Evolutionary conservation across 2,113 vertebrate species (phyloP).

Genomic region (Triplophysa dalaica): DNA sequence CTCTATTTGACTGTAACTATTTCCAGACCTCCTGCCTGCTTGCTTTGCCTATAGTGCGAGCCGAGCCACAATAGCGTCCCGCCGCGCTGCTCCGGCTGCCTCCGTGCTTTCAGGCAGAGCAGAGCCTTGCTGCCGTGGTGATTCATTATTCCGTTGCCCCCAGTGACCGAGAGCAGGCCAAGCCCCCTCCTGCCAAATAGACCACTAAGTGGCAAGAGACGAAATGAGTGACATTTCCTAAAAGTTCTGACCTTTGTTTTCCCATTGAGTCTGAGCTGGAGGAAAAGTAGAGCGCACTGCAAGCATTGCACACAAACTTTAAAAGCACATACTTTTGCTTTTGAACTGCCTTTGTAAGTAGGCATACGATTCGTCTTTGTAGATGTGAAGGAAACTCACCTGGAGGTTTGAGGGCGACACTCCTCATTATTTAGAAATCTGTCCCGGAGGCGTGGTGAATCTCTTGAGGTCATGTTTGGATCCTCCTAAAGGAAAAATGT

Average conservation of each 20-base stretch:
- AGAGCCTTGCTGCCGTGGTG: slow-evolving; percentile 78
- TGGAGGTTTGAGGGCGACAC: neutral
- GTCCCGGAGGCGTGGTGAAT: no score
- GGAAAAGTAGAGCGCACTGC: slow-evolving; percentile 9
- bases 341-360: neutral
- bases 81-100: slow-evolving; percentile 81
- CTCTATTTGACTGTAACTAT: slow-evolving; percentile 54
- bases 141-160: slow-evolving; percentile 80
- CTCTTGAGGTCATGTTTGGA: no score
- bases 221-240: slow-evolving; percentile 88
- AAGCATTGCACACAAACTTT: neutral
- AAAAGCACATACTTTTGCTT: neutral
- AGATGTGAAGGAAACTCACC: neutral
- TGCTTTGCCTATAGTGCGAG: slow-evolving; percentile 66
- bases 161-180: slow-evolving; percentile 82
- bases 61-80: slow-evolving; percentile 85
- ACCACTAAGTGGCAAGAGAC: slow-evolving; percentile 87
- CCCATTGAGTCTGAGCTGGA: slow-evolving; percentile 62
- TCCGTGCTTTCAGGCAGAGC: slow-evolving; percentile 80
- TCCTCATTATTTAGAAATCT: no score
- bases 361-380: neutral
- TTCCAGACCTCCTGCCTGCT: slow-evolving; percentile 74
- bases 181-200: slow-evolving; percentile 79
- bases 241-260: slow-evolving; percentile 83
- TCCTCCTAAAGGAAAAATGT: no score